Evolutionary conservation across 1,140 invertebrate genomes (phyloP), one percentile per base, ranked within the genome.

Genomic region (Zaprionus tsacasi): DNA sequence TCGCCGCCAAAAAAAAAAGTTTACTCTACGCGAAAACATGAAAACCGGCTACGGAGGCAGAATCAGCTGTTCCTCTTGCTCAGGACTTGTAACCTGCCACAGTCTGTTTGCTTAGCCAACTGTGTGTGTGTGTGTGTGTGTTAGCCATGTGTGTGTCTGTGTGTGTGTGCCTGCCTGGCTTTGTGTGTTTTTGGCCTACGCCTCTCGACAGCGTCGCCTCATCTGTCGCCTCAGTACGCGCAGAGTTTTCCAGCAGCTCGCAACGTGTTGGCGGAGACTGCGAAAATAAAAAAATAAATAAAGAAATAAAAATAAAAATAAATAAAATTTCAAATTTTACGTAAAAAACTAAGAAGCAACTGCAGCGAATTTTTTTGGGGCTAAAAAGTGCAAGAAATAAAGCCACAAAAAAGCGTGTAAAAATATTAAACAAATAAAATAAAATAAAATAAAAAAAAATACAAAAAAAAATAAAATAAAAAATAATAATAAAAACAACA

Each of bases 31-130:
- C 25, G 25, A 50, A 67, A 64, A 52, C 21, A 70, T 6, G 40
- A 83, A 88, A 88, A 88, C 83, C 83, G 83, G 83, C 83, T 88
- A 80, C 21, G 21, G 25, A 27, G 27, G 27, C 27, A 54, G 61
- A 69, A 87, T 89, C 83, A 88, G 83, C 83, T 88, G 83, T 80
- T 40, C 12, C 12, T 30, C 27, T 21, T 57, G 40, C 69, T 75
- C 64, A 76, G 78, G 74, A 85, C 74, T 63, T 71, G 45, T 30
- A 33, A 55, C 54, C 77, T 45, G 67, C 72, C 58, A 45, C 67
- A 38, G 36, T 55, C 25, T 65, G 63, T 55, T 55, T 69, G 40
- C 65, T 64, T 60, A 33, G 75, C 21, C 45, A 15, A 27, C 17
- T 38, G 63, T 52, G 54, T 21, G 36, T 55, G 25, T 15, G 12